A percentile compares a stretch with the other conserved stretches of the same genome.
Evolutionary conservation across 2,113 vertebrate species (phyloP).

Genomic region (Chlorodrepanis virens): DNA sequence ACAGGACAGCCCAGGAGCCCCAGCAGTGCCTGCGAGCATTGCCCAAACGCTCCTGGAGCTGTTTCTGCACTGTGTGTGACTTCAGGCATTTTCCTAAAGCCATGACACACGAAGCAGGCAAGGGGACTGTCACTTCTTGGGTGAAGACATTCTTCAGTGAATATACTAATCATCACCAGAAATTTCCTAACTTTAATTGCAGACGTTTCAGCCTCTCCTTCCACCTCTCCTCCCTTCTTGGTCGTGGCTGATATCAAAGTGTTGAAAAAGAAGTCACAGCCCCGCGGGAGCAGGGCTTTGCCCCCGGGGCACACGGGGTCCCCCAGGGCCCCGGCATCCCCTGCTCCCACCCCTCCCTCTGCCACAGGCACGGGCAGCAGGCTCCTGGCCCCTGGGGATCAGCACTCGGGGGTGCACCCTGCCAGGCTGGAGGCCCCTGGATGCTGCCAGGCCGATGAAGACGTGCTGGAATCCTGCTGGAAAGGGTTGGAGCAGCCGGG

Average conservation of each 20-base stretch:
- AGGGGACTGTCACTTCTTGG: too few species aligned
- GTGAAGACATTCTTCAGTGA: too few species aligned
- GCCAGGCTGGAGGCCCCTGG: accelerated
- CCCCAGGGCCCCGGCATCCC: accelerated
- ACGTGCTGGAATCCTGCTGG: accelerated
- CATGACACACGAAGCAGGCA: accelerated
- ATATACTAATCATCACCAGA: too few species aligned
- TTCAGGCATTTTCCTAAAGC: not conserved
- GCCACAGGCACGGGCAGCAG: not conserved
- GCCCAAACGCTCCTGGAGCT: not conserved
- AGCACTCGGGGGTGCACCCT: accelerated
- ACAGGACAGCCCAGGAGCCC: not conserved
- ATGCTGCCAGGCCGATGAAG: not conserved
- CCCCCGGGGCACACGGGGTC: too few species aligned
- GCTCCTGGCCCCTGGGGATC: not conserved
- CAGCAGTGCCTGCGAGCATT: not conserved
- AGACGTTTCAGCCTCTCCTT: too few species aligned
- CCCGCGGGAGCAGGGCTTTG: accelerated
- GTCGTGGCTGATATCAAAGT: too few species aligned
- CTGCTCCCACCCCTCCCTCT: accelerated
- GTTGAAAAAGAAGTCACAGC: too few species aligned
- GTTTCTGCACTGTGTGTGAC: accelerated
- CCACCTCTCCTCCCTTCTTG: too few species aligned
- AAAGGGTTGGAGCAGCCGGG: not conserved
- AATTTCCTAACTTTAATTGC: too few species aligned